Evolutionary conservation across 2,797 vertebrate genomes (phyloP).

Genomic region (Falco cherrug): DNA sequence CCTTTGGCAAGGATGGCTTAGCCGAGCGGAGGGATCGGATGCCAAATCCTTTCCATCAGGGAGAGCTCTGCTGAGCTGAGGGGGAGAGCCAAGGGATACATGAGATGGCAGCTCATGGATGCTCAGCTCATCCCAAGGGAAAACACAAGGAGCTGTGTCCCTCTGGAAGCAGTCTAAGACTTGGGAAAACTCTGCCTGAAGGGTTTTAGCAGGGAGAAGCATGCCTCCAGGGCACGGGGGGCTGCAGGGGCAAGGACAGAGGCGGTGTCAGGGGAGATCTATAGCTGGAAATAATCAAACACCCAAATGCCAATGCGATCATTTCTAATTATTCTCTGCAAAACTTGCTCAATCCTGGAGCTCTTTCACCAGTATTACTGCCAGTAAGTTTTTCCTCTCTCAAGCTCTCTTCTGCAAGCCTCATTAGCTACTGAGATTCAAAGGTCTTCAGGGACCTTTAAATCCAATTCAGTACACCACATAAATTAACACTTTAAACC

Average conservation of each 20-base stretch:
- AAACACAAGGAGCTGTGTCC: neutral
- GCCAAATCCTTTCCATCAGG: neutral
- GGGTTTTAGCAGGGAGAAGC: neutral
- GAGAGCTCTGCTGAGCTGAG: neutral
- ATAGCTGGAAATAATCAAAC: neutral
- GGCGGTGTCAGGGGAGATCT: neutral
- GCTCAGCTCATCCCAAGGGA: neutral
- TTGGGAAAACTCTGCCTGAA: neutral
- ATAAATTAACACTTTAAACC: conserved; percentile 64
- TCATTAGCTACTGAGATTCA: conserved; percentile 54
- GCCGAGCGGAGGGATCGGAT: rapidly evolving
- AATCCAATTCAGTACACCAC: conserved; percentile 18
- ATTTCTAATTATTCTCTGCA: neutral
- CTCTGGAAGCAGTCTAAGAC: rapidly evolving
- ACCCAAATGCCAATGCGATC: rapidly evolving
- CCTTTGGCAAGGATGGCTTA: neutral
- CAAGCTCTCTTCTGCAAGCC: conserved; percentile 17
- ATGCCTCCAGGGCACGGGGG: neutral
- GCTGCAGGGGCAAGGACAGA: neutral
- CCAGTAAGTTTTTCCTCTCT: conserved; percentile 37
- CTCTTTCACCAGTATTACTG: neutral
- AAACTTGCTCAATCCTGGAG: conserved; percentile 25
- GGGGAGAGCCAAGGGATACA: rapidly evolving
- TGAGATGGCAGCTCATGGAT: rapidly evolving
- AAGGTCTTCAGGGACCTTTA: conserved; percentile 55